Evolutionary conservation across 2,888 invertebrate species (phyloP), one percentile per base, ranked within the genome.

Genomic region (Lysandra bellargus): DNA sequence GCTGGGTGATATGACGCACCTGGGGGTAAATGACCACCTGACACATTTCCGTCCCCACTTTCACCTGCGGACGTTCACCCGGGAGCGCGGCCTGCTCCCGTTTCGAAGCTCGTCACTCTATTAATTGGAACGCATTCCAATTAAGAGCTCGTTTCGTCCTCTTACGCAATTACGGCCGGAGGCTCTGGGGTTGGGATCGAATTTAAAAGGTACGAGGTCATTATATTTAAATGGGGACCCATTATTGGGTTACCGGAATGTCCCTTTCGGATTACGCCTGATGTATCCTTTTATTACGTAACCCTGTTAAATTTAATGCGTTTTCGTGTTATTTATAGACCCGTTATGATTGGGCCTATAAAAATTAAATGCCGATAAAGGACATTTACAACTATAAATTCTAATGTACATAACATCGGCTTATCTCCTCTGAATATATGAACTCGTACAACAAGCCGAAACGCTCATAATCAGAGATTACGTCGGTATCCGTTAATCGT

Each of bases 81-180:
- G 91, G 91, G 91, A 92, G 89, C 90, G 87, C 87, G 88, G 91
- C 88, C 88, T 90, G 91, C 87, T 88, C 92, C 88, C 88, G 89
- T 91, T 93, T 91, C 88, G 87, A 88, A 89, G 79, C 81, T 75
- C 78, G 80, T 80, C 80, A 86, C 86, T 81, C 86, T 89, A 92
- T 92, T 94, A 93, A 94, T 94, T 92, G 92, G 92, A 90, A 91
- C 92, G 88, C 91, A 92, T 91, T 93, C 92, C 93, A 93, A 94
- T 94, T 93, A 92, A 92, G 92, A 89, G 87, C 92, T 91, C 90
- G 92, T 92, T 84, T 83, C 83, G 88, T 89, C 88, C 92, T 91
- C 91, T 92, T 92, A 91, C 89, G 90, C 90, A 93, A 93, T 93
- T 91, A 92, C 87, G 81, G 53, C 73, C 79, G 79, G 80, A 73